Base-by-base conservation (phyloP, 1,140 invertebrate genomes). In the Rhyacophila brunnea region DNA sequence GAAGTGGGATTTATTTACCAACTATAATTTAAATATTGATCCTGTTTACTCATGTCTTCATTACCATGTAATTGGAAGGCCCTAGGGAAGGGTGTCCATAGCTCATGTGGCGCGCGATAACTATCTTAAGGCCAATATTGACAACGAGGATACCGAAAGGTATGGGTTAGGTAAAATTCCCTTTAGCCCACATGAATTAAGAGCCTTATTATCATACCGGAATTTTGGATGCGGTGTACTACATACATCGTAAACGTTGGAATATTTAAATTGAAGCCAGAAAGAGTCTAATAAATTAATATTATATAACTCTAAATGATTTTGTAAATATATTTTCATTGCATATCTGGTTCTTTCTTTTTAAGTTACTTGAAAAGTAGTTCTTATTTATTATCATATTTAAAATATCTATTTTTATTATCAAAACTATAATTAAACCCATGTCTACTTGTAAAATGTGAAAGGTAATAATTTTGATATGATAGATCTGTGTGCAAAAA, bases 71-170 rank as follows among this genome's bases (percentile, higher is more conserved):
- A 58, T 58, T 43, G 35, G 60, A 19, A 28, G 17, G 28, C 55
- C 36, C 28, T 3, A 15, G 51, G 54, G 54, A 52, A 14, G 38
- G 55, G 36, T 17, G 36, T 38, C 55, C 49, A 44, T 55, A 53
- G 23, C 23, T 28, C 23, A 35, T 43, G 35, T 9, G n/a, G 56
- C 35, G 52, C 32, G 50, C 46, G 61, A 63, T 63, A 59, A 63
- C 55, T 54, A 63, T 63, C 56, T 46, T 46, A 50, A 10, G 23
- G 45, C 23, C 56, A 63, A 58, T 63, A 63, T 63, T 63, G 61
- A 63, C 61, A 45, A 28, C 40, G 10, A 19, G 40, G 50, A 35
- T 15, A 34, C 20, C 23, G 23, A 28, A 28, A 17, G 53, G 50
- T 58, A 50, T 58, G 42, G 50, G 56, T 44, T 55, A 34, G 61